phyloP scores from a whole-genome alignment of 2,888 invertebrate species.

The Gari tellinella region DNA sequence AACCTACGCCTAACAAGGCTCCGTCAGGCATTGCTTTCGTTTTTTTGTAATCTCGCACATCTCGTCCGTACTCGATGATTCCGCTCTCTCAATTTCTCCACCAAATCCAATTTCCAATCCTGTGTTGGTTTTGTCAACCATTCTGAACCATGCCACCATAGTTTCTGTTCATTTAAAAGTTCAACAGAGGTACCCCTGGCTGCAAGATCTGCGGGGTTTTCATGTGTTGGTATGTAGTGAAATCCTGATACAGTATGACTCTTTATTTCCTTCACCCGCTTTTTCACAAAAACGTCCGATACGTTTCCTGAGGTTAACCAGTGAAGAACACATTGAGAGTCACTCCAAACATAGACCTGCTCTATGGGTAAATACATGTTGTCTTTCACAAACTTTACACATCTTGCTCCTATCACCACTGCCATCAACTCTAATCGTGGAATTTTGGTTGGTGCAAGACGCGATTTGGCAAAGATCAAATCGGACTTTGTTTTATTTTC shows the following conservation, averaged over 20 bases:
- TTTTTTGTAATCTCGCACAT: not conserved
- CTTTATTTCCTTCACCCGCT: constrained; percentile 21
- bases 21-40: not conserved
- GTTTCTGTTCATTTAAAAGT: not conserved
- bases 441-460: constrained; percentile 22
- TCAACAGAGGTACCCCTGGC: constrained; percentile 5
- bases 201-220: constrained; percentile 32
- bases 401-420: constrained; percentile 10
- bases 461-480: constrained; percentile 26
- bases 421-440: constrained; percentile 14
- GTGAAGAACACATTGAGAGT: constrained; percentile 12
- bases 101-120: not conserved
- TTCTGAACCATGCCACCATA: constrained; percentile 25
- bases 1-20: not conserved
- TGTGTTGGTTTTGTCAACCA: constrained; percentile 8
- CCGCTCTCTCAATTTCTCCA: not conserved
- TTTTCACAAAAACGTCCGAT: constrained; percentile 10
- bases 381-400: constrained; percentile 10
- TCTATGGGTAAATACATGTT: constrained; percentile 5
- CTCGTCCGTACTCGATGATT: not conserved
- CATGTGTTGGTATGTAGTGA: constrained; percentile 5
- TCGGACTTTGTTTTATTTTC: constrained; percentile 1
- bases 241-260: not conserved
- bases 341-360: constrained; percentile 1
- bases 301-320: constrained; percentile 8